Evolutionary conservation across 2,888 invertebrate species (phyloP), one percentile per base, ranked within the genome.

Genomic region (Galeopsomyia nigrocyanea): DNA sequence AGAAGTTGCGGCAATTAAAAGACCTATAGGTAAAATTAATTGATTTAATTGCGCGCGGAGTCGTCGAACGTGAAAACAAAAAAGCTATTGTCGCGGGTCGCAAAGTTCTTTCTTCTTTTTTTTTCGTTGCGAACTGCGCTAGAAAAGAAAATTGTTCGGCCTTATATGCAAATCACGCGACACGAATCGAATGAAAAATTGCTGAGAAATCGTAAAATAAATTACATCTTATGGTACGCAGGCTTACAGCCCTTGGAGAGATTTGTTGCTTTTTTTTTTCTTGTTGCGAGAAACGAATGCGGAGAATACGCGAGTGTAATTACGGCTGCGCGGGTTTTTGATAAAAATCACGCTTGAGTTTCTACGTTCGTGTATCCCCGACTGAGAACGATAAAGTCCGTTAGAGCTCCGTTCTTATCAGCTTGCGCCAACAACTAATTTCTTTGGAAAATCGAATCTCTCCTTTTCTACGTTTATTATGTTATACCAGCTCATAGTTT

Each of bases 11-110:
- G 50, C 61, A 57, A 71, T 71, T 71, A 66, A 62, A 65, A 71
- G 31, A 39, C 13, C 46, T 51, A 79, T 81, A 79, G 81, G 80
- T 78, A 83, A 26, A 84, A 84, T 85, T 84, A 84, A 84, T 84
- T 82, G 81, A 80, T 82, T 82, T 85, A 85, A 85, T 85, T 83
- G 82, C 77, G 78, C 82, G 84, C 81, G 82, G 84, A 84, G 80
- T 71, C 51, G 53, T 47, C 21, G 26, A 26, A 31, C 64, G 55
- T n/a, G n/a, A n/a, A n/a, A n/a, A 46, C 47, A 60, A 26, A 60
- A 26, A 31, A n/a, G 57, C 39, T 21, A 68, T 58, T 62, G 66
- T 64, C 60, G 53, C 39, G 26, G 26, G n/a, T n/a, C 31, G 31
- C 7, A 31, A 31, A 39, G 7, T 49, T 55, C 46, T 56, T 64